Evolutionary conservation across 92 coral and sea anemone species (phyloP), one percentile per base, ranked within the genome.

Genomic region (Heliopora coerulea): DNA sequence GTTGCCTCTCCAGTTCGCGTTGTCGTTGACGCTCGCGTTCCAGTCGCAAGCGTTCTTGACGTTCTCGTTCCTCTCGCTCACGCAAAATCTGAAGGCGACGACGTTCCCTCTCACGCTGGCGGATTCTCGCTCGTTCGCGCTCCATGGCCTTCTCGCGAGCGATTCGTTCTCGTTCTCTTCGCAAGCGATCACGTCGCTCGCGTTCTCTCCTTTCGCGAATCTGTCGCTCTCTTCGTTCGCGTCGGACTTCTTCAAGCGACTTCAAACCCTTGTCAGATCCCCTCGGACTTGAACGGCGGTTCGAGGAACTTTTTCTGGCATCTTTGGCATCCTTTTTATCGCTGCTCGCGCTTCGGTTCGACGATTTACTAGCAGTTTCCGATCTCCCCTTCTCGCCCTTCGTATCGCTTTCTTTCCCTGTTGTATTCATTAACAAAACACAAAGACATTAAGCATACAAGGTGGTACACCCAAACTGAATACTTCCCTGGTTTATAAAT

Each of bases 111-210:
- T 93, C 98, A 49, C 91, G 83, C 25, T 89, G 93, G 25, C 96
- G 88, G 57, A 87, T 88, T 46, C 98, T 81, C 52, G 87, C 98
- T 39, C 98, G 98, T 58, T 86, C 95, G 27, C 96, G 87, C 62
- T 80, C 96, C 54, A 87, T 78, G 32, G 83, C 91, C 59, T 87
- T 86, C 79, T 93, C 98, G 37, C 95, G 98, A 28, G 87, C 92
- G 62, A 93, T 81, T 34, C 98, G 91, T 33, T 89, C 96, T n/a
- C 96, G 92, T 79, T 93, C 98, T 10, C 98, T 88, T 32, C 88
- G 88, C 25, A 93, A 59, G 75, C 98, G 86, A 25, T 85, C 89
- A 21, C 88, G 88, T 50, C 98, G 82, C 73, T 93, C 98, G 1
- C 90, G 89, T 68, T 93, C 98, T 32, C 98, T 91, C 25, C 87